Evolutionary conservation across 2,113 vertebrate genomes (phyloP).

Genomic region (Pachypanchax playfairii): DNA sequence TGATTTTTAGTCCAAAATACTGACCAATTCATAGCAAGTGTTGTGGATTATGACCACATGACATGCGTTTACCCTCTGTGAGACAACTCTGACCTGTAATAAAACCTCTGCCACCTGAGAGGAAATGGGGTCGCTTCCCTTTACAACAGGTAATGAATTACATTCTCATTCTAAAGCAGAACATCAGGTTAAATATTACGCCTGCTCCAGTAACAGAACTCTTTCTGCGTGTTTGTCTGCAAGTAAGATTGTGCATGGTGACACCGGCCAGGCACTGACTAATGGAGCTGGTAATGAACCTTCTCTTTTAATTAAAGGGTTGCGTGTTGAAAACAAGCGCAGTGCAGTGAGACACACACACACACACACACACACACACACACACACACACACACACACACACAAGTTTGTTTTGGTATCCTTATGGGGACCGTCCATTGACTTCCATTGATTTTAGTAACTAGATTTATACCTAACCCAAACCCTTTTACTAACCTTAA

Average conservation of each 20-base stretch:
- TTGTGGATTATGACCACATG: background rate
- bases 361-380: slow-evolving; percentile 7
- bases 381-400: slow-evolving; percentile 18
- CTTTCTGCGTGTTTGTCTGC: slow-evolving; percentile 13
- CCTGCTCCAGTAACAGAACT: slow-evolving; percentile 17
- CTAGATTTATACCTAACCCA: too few species aligned
- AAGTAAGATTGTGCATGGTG: slow-evolving; percentile 38
- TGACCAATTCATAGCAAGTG: background rate
- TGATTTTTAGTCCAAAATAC: too few species aligned
- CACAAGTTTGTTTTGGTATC: slow-evolving; percentile 6
- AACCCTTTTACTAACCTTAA: too few species aligned
- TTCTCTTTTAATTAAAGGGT: slow-evolving; percentile 75
- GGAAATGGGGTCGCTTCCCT: slow-evolving; percentile 43
- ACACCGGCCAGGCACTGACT: slow-evolving; percentile 60
- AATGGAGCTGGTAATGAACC: slow-evolving; percentile 74
- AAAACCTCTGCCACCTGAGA: slow-evolving; percentile 32
- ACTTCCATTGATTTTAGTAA: too few species aligned
- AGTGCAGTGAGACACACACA: slow-evolving; percentile 24
- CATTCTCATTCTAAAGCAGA: slow-evolving; percentile 50
- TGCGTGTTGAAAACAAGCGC: slow-evolving; percentile 43
- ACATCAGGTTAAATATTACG: slow-evolving; percentile 63
- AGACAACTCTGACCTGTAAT: slow-evolving; percentile 39
- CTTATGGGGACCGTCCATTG: too few species aligned
- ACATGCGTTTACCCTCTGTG: too few species aligned
- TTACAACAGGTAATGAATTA: slow-evolving; percentile 55